Percentiles rank a stretch among this genome's conserved stretches.
These are phyloP conservation scores for Leptura quadrifasciata DNA, from an alignment of 2,888 invertebrate genomes.

Conservation along the genomic window DNA sequence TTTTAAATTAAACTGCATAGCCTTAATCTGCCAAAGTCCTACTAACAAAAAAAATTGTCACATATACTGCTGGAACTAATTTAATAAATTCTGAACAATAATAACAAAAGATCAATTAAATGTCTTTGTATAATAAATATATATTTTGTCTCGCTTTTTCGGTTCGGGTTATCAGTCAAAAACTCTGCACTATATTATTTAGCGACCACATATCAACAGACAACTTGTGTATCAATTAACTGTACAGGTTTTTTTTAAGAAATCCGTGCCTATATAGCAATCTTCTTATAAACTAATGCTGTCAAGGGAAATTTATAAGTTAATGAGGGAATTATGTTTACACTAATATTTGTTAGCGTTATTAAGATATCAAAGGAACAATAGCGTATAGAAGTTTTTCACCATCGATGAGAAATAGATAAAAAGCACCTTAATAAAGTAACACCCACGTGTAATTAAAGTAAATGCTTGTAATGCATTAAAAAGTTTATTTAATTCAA, in stretches of 20 bases:
- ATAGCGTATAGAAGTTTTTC: neutral
- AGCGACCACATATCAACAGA: neutral
- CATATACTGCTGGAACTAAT: too few relatives aligned
- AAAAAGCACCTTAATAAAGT: too few relatives aligned
- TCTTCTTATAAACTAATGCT: slow-evolving; percentile 10
- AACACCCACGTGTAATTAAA: too few relatives aligned
- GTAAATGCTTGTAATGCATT: too few relatives aligned
- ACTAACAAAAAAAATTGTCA: too few relatives aligned
- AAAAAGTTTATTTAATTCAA: too few relatives aligned
- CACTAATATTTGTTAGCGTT: slow-evolving; percentile 2
- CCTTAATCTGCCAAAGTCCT: neutral
- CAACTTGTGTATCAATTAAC: neutral
- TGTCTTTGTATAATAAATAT: too few relatives aligned
- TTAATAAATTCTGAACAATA: too few relatives aligned
- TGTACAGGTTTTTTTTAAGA: neutral
- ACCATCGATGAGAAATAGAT: neutral
- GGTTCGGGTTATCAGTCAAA: too few relatives aligned
- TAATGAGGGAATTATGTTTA: neutral
- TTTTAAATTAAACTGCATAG: neutral
- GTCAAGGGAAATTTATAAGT: neutral
- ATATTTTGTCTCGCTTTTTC: too few relatives aligned
- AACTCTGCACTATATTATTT: too few relatives aligned
- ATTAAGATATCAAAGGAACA: neutral
- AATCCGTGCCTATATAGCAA: slow-evolving; percentile 7
- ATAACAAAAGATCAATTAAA: too few relatives aligned